Evolutionary conservation across 2,113 vertebrate genomes (phyloP).

Genomic region (Oreotrochilus melanogaster): DNA sequence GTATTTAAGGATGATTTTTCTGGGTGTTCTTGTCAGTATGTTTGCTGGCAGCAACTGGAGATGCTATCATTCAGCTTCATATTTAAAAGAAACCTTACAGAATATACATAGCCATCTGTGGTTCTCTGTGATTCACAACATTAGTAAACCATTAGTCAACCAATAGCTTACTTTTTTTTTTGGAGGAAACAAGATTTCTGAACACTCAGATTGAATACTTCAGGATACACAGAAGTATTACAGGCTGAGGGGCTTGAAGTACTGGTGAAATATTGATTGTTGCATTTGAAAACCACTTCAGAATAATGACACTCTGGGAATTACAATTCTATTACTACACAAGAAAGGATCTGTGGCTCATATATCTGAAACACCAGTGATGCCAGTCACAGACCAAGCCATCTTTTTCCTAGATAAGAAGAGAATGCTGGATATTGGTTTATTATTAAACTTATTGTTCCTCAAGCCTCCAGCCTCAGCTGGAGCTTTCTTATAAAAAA

Average conservation of each 20-base stretch:
- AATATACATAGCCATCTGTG: background rate
- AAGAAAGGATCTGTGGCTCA: background rate
- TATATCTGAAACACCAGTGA: background rate
- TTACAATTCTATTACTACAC: background rate
- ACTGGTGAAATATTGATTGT: constrained; percentile 2
- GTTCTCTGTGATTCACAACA: constrained; percentile 22
- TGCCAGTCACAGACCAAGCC: background rate
- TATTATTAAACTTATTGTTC: constrained; percentile 30
- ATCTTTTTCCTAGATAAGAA: background rate
- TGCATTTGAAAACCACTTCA: background rate
- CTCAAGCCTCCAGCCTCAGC: background rate
- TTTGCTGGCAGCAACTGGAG: constrained; percentile 26
- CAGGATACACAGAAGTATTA: background rate
- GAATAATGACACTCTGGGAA: background rate
- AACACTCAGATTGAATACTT: background rate
- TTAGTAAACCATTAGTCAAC: background rate
- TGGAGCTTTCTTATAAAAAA: background rate
- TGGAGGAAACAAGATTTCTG: background rate
- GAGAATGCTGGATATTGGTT: background rate
- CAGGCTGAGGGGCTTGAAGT: background rate
- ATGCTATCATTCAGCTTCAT: constrained; percentile 14
- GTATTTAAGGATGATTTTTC: background rate
- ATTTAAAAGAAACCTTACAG: background rate
- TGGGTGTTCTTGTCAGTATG: background rate
- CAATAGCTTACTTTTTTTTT: background rate